These are phyloP conservation scores for Barnardius zonarius DNA, from an alignment of 2,113 vertebrate species.

Conservation along the genomic window DNA sequence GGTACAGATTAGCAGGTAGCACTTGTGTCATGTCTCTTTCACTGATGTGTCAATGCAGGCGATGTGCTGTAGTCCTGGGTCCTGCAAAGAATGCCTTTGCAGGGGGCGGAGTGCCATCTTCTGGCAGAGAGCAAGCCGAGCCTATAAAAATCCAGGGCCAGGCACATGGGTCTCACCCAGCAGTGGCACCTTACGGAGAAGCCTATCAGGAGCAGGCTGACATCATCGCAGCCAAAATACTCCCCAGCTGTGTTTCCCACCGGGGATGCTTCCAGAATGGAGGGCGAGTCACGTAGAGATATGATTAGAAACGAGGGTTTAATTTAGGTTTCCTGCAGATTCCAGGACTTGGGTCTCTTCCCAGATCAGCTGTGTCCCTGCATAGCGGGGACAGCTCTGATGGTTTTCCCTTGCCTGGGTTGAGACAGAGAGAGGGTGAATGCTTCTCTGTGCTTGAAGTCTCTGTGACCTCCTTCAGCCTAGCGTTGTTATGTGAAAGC, in stretches of 20 bases:
- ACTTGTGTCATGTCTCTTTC: background rate
- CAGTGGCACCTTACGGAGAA: constrained; percentile 40
- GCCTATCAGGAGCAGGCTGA: constrained; percentile 65
- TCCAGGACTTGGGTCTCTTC: background rate
- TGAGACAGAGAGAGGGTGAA: background rate
- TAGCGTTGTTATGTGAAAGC: background rate
- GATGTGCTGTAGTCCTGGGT: background rate
- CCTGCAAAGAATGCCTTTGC: background rate
- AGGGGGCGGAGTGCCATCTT: constrained; percentile 43
- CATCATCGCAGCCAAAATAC: constrained; percentile 62
- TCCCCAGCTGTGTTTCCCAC: constrained; percentile 66
- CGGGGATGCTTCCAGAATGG: constrained; percentile 41
- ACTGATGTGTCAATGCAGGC: background rate
- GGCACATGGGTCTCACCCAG: background rate
- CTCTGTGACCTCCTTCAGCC: background rate
- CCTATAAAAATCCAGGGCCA: background rate
- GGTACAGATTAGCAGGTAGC: constrained; percentile 22
- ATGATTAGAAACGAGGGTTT: background rate
- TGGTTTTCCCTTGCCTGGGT: background rate
- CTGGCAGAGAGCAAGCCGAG: constrained; percentile 8
- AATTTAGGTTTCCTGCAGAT: constrained; percentile 60
- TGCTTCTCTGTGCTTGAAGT: background rate
- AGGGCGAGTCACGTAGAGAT: constrained; percentile 23
- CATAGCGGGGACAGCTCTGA: background rate
- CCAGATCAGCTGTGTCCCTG: background rate